These are phyloP conservation scores for Etheostoma spectabile DNA, from an alignment of 2,113 vertebrate species.

Conservation along the genomic window DNA sequence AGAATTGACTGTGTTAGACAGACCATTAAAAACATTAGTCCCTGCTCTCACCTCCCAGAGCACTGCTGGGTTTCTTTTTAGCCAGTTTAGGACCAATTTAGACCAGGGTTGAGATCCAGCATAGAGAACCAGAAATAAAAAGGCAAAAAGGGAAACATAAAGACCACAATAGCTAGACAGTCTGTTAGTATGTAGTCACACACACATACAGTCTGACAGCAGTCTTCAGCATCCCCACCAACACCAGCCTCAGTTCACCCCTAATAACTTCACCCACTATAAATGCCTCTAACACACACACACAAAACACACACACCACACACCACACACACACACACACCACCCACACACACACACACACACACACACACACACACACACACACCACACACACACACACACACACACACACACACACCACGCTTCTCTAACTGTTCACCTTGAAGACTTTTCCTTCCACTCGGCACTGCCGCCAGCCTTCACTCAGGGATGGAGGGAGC, in stretches of 20 bases:
- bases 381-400: constrained; percentile 15
- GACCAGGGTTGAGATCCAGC: neutral
- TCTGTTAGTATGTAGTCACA: constrained; percentile 1
- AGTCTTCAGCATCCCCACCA: constrained; percentile 4
- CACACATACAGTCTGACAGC: constrained; percentile 32
- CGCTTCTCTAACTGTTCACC: constrained; percentile 27
- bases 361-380: constrained; percentile 9
- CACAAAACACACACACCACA: too few species aligned
- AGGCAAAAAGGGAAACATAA: constrained; percentile 1
- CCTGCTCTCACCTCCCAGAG: too few species aligned
- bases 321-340: too few species aligned
- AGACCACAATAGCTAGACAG: constrained; percentile 15
- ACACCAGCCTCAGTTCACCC: constrained; percentile 19
- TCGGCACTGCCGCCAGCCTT: constrained; percentile 39
- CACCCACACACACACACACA: too few species aligned
- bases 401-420: constrained; percentile 16
- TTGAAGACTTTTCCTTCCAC: constrained; percentile 47
- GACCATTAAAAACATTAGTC: too few species aligned
- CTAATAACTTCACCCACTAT: constrained; percentile 1
- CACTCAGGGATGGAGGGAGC: constrained; percentile 40
- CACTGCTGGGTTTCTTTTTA: too few species aligned
- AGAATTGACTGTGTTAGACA: too few species aligned
- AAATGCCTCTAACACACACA: neutral
- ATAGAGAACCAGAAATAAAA: neutral
- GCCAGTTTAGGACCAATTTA: neutral